Evolutionary conservation across 1,140 invertebrate genomes (phyloP).

Genomic region (Gryon sp.): DNA sequence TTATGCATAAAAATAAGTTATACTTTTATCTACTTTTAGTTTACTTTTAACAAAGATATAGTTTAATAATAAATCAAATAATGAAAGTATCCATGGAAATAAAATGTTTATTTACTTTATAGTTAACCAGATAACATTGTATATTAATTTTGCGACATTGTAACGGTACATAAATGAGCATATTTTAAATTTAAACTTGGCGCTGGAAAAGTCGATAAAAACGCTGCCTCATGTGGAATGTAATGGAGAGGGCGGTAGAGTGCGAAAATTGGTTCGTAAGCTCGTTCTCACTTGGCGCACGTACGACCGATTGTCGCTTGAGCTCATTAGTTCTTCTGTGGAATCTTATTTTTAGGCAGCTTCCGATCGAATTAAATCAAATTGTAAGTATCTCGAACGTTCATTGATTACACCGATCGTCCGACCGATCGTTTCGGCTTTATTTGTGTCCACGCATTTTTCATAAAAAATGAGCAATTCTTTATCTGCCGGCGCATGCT

Average conservation of each 20-base stretch:
- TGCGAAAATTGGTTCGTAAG: neutral
- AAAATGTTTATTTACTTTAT: no score
- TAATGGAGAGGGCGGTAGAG: slow-evolving; percentile 7
- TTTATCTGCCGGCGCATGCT: slow-evolving; percentile 29
- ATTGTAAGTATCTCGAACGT: slow-evolving; percentile 65
- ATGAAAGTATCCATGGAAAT: no score
- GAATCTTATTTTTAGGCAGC: slow-evolving; percentile 49
- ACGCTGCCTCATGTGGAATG: slow-evolving; percentile 2
- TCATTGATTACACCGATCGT: slow-evolving; percentile 8
- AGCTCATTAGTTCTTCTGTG: slow-evolving; percentile 25
- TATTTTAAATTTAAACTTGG: neutral
- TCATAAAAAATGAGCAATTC: neutral
- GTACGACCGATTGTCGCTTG: slow-evolving; percentile 19
- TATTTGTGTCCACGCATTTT: neutral
- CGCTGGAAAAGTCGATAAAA: slow-evolving; percentile 5
- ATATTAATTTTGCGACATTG: no score
- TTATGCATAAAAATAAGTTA: neutral
- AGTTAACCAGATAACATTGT: no score
- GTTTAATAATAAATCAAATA: no score
- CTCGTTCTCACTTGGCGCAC: slow-evolving; percentile 1
- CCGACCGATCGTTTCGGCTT: neutral
- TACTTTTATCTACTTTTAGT: no score
- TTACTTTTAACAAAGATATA: no score
- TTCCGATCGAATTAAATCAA: slow-evolving; percentile 53
- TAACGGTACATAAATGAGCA: no score